These are phyloP conservation scores for Netelia fuscicornis DNA, from an alignment of 2,888 invertebrate genomes.

Conservation along the genomic window DNA sequence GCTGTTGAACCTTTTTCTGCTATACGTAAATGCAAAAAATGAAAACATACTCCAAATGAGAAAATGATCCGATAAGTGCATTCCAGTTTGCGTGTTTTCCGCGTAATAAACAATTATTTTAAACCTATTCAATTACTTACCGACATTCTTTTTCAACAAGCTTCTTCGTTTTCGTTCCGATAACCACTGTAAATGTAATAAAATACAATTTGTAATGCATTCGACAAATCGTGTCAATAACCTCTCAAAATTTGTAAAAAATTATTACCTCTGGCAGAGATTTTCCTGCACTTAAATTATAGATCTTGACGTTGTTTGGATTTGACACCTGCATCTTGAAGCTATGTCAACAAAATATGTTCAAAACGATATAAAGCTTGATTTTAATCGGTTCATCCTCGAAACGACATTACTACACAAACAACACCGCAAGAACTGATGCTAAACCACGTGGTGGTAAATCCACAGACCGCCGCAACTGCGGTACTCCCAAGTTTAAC, in stretches of 20 bases:
- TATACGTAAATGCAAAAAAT: too few species aligned
- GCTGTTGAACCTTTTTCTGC: too few species aligned
- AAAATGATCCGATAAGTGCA: too few species aligned
- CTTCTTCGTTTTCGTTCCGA: conserved; percentile 93
- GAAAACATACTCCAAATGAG: too few species aligned
- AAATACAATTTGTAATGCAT: conserved; percentile 2
- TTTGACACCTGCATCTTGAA: conserved; percentile 94
- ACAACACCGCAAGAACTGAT: conserved; percentile 29
- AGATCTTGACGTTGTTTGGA: conserved; percentile 98
- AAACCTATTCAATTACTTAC: conserved; percentile 80
- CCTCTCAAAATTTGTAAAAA: conserved; percentile 26
- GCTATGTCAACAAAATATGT: conserved; percentile 1
- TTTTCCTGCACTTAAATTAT: conserved; percentile 98
- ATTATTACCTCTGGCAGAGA: conserved; percentile 95
- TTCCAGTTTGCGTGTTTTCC: too few species aligned
- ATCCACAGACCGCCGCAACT: background rate
- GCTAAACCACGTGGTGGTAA: conserved; percentile 54
- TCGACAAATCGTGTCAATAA: conserved; percentile 20
- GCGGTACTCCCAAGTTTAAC: too few species aligned
- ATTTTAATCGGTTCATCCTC: conserved; percentile 26
- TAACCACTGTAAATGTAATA: conserved; percentile 90
- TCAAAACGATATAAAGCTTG: conserved; percentile 1
- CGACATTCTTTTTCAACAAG: conserved; percentile 94
- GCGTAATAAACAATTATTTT: background rate
- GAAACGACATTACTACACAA: conserved; percentile 12